phyloP scores from a whole-genome alignment of 1,140 invertebrate genomes.

The Portunus trituberculatus region DNA sequence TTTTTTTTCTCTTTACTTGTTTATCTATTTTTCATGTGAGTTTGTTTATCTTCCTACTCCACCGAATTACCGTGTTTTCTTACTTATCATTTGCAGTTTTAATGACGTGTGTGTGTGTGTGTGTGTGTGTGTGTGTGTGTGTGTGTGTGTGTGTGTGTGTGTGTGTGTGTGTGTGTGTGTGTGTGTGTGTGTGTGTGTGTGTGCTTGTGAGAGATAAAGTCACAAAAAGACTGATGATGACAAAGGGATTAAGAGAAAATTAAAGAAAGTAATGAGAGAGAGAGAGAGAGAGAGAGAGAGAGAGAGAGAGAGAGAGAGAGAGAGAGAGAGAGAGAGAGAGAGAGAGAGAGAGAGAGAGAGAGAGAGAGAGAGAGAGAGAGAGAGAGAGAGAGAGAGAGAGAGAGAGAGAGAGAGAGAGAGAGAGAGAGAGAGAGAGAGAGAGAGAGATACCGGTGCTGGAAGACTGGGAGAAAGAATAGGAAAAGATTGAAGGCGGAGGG shows the following conservation, averaged over 20 bases:
- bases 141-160: constrained; percentile 43
- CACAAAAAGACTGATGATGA: neutral
- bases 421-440: neutral
- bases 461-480: neutral
- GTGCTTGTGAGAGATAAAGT: neutral
- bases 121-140: constrained; percentile 38
- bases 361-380: neutral
- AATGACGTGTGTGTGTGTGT: neutral
- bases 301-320: neutral
- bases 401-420: neutral
- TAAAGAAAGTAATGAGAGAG: neutral
- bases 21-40: no score
- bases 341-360: neutral
- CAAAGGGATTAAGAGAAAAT: neutral
- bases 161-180: constrained; percentile 43
- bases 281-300: neutral
- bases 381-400: neutral
- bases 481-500: neutral
- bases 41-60: no score
- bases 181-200: constrained; percentile 43
- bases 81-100: no score
- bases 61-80: no score
- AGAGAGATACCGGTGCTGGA: neutral
- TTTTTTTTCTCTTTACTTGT: no score
- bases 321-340: neutral